A percentile compares a stretch with the other conserved stretches of the same genome.
These are phyloP conservation scores for Tonatia bakeri DNA, from an alignment of 2,113 vertebrate species.

Conservation along the genomic window DNA sequence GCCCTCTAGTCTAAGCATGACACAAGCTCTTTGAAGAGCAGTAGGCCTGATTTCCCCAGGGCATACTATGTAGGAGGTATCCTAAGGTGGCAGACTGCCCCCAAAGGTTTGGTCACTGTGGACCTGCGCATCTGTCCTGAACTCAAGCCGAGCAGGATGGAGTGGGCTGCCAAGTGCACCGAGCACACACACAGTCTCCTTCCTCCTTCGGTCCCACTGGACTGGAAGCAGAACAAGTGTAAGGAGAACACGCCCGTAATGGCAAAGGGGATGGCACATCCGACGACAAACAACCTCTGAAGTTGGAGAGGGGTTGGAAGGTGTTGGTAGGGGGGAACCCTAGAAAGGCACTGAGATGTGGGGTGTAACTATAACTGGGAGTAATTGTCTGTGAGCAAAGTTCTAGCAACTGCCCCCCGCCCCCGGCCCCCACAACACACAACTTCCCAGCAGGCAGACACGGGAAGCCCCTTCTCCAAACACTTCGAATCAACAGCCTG, in stretches of 20 bases:
- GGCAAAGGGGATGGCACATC: not conserved
- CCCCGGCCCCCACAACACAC: not conserved
- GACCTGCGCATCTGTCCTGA: not conserved
- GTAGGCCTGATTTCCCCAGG: not conserved
- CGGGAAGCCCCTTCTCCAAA: not conserved
- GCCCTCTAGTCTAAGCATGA: not conserved
- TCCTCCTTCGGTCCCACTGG: not conserved
- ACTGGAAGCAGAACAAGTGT: not conserved
- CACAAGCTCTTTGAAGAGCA: not conserved
- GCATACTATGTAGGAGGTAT: not conserved
- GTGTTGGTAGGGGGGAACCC: not conserved
- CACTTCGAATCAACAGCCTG: not conserved
- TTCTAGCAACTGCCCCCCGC: not conserved
- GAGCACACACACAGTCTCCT: not conserved
- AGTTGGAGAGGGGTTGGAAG: not conserved
- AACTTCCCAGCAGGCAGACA: not conserved
- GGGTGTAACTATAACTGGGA: not conserved
- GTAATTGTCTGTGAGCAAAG: not conserved
- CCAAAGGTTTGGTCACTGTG: not conserved
- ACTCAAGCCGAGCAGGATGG: not conserved
- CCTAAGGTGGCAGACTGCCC: not conserved
- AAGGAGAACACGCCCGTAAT: not conserved
- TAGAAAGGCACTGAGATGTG: not conserved
- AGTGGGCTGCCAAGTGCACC: not conserved
- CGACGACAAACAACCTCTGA: not conserved